Base-by-base conservation (phyloP, 2,113 vertebrate genomes). In the Lipotes vexillifer region DNA sequence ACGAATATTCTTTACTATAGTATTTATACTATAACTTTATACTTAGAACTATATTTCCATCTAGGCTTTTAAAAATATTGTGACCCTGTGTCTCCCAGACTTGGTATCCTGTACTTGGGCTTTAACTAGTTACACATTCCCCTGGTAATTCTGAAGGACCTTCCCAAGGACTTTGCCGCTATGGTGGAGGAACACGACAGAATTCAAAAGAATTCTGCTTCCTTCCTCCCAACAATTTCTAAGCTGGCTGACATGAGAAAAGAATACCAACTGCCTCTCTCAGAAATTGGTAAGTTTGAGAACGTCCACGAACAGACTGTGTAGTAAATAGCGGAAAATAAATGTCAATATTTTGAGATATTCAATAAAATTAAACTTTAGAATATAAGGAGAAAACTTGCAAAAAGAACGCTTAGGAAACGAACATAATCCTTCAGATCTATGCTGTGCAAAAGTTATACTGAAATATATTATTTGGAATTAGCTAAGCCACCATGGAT, bases 241-340 rank as follows among this genome's bases (percentile, higher is more conserved):
- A 97, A 92, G 5, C 75, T 98, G 90, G 97, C 97, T 82, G 97
- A 98, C 78, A 96, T 83, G 88, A 81, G 92, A 41, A 90, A 98
- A 97, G 98, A 98, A 97, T 98, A 95, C 55, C 96, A 94, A 38
- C 95, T 98, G 78, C 97, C 98, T 78, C 86, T 98, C 55, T 98
- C 98, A 96, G 90, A 92, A 96, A 96, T 96, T 91, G 93, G 97
- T 98, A 97, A 88, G 90, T 59, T 23, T 92, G 38, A 90, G 65
- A 61, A 85, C 14, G 2, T 81, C 3, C 31, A 41, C 49, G 20
- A 88, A 68, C 3, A 52, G 15, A 80, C 82, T 31, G 9, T n/a
- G 14, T 77, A 52, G 68, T 69, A 44, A 85, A 74, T 46, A 46
- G 65, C 49, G 44, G n/a, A 80, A 83, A 88, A 25, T 49, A 69